Evolutionary conservation across 2,797 vertebrate genomes (phyloP).

Genomic region (Miichthys miiuy): DNA sequence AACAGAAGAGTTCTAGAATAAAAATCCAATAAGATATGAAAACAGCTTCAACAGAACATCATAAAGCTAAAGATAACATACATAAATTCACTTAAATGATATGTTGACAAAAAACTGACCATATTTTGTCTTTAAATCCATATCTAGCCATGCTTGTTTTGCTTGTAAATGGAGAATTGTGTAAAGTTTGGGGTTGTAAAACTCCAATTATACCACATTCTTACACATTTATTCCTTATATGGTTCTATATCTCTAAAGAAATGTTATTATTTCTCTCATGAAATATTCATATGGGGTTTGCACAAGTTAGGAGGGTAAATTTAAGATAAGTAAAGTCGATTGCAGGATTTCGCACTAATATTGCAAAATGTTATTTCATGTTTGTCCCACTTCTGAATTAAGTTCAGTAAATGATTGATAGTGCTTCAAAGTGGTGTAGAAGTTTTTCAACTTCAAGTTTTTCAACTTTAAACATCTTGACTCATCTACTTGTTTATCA

Average conservation of each 20-base stretch:
- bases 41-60: background rate
- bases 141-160: conserved; percentile 7
- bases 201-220: background rate
- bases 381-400: background rate
- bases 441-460: background rate
- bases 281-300: background rate
- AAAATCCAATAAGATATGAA: background rate
- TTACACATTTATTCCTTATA: conserved; percentile 35
- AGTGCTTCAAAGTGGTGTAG: background rate
- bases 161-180: background rate
- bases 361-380: background rate
- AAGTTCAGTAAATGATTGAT: conserved; percentile 5
- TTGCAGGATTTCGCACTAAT: background rate
- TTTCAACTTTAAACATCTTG: conserved; percentile 8
- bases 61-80: background rate
- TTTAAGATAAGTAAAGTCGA: background rate
- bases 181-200: background rate
- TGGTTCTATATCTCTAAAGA: conserved; percentile 20
- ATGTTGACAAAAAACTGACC: conserved; percentile 17
- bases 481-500: conserved; percentile 16
- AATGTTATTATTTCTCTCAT: background rate
- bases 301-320: background rate
- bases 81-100: background rate
- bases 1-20: background rate
- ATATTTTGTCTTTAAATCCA: conserved; percentile 10